A percentile compares a stretch with the other conserved stretches of the same genome.
phyloP scores from a whole-genome alignment of 2,113 vertebrate species.

The Peromyscus leucopus region DNA sequence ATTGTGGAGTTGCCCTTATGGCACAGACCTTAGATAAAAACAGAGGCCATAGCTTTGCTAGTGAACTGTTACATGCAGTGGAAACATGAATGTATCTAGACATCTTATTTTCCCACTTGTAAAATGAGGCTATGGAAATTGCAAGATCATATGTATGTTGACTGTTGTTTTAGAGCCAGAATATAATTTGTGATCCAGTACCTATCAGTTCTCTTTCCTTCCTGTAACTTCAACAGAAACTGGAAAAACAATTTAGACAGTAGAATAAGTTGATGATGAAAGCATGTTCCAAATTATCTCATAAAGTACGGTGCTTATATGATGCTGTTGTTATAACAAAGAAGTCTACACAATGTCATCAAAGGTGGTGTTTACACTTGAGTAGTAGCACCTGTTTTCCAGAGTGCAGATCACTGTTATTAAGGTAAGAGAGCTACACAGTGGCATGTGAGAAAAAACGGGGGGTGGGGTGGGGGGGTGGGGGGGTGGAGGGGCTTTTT shows the following conservation, averaged over 20 bases:
- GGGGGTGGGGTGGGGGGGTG: neutral
- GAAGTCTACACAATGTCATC: slow-evolving; percentile 58
- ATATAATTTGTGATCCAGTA: neutral
- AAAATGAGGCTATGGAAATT: neutral
- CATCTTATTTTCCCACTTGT: slow-evolving; percentile 14
- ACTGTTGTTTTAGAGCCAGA: neutral
- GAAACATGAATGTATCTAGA: neutral
- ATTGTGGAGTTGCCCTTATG: neutral
- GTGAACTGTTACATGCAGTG: neutral
- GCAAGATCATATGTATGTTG: slow-evolving; percentile 9
- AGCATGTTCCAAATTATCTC: slow-evolving; percentile 68
- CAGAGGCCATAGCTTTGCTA: neutral
- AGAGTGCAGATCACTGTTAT: slow-evolving; percentile 23
- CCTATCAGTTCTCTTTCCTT: slow-evolving; percentile 22
- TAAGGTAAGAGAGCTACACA: slow-evolving; percentile 75
- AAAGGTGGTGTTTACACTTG: slow-evolving; percentile 57
- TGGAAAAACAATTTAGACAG: slow-evolving; percentile 12
- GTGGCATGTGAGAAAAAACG: slow-evolving; percentile 67
- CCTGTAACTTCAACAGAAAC: slow-evolving; percentile 10
- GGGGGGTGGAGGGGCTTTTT: neutral
- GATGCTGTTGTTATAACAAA: slow-evolving; percentile 65
- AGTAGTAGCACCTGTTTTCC: slow-evolving; percentile 76
- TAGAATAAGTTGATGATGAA: slow-evolving; percentile 72
- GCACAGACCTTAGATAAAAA: neutral
- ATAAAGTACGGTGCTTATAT: slow-evolving; percentile 58